These are phyloP conservation scores for Orbicella faveolata DNA, from an alignment of 64 coral and sea anemone genomes.

Conservation along the genomic window DNA sequence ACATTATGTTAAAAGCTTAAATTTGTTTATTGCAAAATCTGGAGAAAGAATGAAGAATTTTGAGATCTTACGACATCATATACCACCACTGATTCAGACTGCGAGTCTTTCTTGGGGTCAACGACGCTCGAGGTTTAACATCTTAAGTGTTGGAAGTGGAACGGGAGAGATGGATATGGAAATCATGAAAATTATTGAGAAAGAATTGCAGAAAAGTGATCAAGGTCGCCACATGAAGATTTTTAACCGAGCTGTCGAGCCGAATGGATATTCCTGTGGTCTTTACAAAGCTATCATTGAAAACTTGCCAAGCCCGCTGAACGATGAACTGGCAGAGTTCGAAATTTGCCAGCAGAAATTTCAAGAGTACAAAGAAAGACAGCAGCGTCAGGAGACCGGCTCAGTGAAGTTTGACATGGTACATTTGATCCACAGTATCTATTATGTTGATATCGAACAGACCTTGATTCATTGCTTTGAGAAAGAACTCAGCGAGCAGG, in stretches of 20 bases:
- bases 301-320: background rate
- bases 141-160: conserved; percentile 31
- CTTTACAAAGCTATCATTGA: conserved; percentile 14
- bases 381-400: background rate
- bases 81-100: background rate
- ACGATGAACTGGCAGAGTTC: background rate
- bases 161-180: background rate
- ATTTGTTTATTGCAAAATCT: background rate
- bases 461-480: conserved; percentile 8
- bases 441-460: conserved; percentile 5
- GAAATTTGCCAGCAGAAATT: conserved; percentile 8
- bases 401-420: conserved; percentile 22
- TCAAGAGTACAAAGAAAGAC: conserved; percentile 5
- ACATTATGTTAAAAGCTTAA: background rate
- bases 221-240: background rate
- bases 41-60: background rate
- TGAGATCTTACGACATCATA: background rate
- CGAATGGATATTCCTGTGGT: background rate
- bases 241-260: conserved; percentile 14
- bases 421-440: conserved; percentile 28
- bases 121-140: background rate
- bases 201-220: background rate
- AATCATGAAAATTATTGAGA: conserved; percentile 26
- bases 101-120: background rate
- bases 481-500: conserved; percentile 4